Evolutionary conservation across 2,797 vertebrate species (phyloP), one percentile per base, ranked within the genome.

Genomic region (Orientallactaga sibirica): DNA sequence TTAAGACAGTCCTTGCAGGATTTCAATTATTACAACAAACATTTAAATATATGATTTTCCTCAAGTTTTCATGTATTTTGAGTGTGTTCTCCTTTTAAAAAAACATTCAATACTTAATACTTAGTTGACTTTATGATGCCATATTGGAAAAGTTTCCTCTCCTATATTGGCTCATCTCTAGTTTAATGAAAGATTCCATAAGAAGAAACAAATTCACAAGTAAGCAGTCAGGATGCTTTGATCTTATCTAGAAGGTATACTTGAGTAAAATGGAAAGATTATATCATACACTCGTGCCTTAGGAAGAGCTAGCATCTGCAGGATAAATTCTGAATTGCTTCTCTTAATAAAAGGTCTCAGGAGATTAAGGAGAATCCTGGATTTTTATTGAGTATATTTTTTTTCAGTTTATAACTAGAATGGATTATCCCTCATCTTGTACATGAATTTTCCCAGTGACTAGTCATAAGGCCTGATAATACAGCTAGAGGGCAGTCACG

Each of bases 31-130:
- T 86, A 78, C 5, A 74, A 41, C 71, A 86, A 90, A 91, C 6
- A 94, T 91, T 66, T 92, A 74, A 94, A 82, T 88, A 37, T 16
- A 43, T 66, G 91, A 88, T 66, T 88, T 86, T 2, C 12, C 93
- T 91, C 16, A 78, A 80, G 29, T 24, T 77, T 1, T 80, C 58
- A 82, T 0, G 20, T 52, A 92, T 66, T 90, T 91, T 61, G 33
- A 90, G 7, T 15, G n/a, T 89, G 74, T 95, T 20, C 18, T 48
- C 48, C 55, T 16, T 4, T 14, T 12, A 14, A 58, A 55, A 58
- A 58, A 33, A 61, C 82, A 90, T 64, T 64, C 90, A 85, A 82
- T 73, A 90, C 7, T 94, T 41, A 84, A 82, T n/a, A 67, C 75
- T 96, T 78, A 55, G 71, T 61, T 58, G 81, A 48, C 64, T 55